Evolutionary conservation across 1,140 invertebrate genomes (phyloP).

Genomic region (Cydia strobilella): DNA sequence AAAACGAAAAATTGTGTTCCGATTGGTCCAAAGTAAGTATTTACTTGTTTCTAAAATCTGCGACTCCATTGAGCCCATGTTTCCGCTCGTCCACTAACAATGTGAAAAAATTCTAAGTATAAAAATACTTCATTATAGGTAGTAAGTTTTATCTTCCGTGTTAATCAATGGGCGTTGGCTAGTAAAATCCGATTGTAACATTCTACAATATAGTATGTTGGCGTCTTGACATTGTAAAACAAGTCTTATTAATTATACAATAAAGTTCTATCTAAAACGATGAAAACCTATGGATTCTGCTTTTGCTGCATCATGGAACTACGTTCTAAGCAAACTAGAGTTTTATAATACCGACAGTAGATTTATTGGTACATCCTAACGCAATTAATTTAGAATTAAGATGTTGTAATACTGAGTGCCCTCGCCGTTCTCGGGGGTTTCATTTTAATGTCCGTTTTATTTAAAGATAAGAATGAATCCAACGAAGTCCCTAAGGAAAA

Average conservation of each 20-base stretch:
- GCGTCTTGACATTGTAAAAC: not conserved
- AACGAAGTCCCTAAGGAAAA: not conserved
- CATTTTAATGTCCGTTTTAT: conserved; percentile 22
- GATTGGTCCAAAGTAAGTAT: not conserved
- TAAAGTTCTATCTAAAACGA: not conserved
- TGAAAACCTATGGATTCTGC: not conserved
- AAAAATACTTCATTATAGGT: conserved; percentile 75
- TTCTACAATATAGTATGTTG: conserved; percentile 34
- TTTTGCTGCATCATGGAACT: conserved; percentile 37
- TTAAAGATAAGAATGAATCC: conserved; percentile 3
- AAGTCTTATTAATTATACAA: not conserved
- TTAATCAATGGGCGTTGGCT: conserved; percentile 74
- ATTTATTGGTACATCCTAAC: conserved; percentile 72
- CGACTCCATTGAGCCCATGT: conserved; percentile 43
- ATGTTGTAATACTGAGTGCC: conserved; percentile 53
- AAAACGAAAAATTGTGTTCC: no score
- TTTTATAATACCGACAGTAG: conserved; percentile 64
- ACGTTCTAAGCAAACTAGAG: conserved; percentile 65
- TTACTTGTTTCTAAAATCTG: not conserved
- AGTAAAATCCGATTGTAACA: conserved; percentile 53
- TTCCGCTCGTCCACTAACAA: conserved; percentile 60
- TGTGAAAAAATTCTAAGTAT: conserved; percentile 70
- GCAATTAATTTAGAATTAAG: conserved; percentile 73
- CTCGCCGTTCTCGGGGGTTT: conserved; percentile 8
- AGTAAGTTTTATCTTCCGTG: conserved; percentile 65